A percentile compares a stretch with the other conserved stretches of the same genome.
Conservation (phyloP, 1,140 invertebrate species). For the Zaprionus ghesquierei region DNA sequence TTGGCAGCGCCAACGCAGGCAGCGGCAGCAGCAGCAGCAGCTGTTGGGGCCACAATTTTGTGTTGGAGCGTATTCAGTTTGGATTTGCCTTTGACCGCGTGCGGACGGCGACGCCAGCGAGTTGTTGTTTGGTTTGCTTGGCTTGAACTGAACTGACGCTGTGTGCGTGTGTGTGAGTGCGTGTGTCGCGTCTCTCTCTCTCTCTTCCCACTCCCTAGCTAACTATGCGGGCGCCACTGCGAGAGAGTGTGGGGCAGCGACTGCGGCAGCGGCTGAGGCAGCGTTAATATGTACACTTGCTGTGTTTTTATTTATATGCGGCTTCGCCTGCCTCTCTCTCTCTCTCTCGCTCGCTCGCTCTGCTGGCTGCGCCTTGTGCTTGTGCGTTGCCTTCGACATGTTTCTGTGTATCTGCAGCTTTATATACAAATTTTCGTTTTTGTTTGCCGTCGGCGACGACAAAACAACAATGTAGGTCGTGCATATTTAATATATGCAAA, state of each 20-base stretch:
- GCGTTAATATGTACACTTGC: slow-evolving; percentile 46
- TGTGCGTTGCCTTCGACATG: slow-evolving; percentile 23
- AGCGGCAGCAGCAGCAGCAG: slow-evolving; percentile 27
- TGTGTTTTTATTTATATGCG: slow-evolving; percentile 49
- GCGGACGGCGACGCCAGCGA: slow-evolving; percentile 49
- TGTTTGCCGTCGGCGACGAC: slow-evolving; percentile 45
- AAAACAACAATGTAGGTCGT: slow-evolving; percentile 74
- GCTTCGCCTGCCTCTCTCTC: not conserved
- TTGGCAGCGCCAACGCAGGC: not conserved
- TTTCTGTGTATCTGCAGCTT: slow-evolving; percentile 48
- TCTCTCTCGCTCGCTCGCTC: not conserved
- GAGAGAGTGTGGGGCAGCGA: slow-evolving; percentile 19
- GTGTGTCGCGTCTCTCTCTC: slow-evolving; percentile 15
- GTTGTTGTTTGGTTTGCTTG: slow-evolving; percentile 37
- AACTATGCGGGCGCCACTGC: slow-evolving; percentile 16
- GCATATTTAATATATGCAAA: slow-evolving; percentile 78
- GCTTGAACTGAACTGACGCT: slow-evolving; percentile 36
- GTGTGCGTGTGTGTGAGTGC: slow-evolving; percentile 12
- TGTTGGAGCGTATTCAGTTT: slow-evolving; percentile 37
- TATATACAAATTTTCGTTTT: slow-evolving; percentile 49
- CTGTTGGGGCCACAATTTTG: slow-evolving; percentile 29
- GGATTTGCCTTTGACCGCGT: slow-evolving; percentile 52
- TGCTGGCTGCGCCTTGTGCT: slow-evolving; percentile 8
- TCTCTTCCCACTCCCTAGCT: not conserved
- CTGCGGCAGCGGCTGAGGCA: not conserved